Evolutionary conservation across 2,113 vertebrate genomes (phyloP).

Genomic region (Trichomycterus rosablanca): DNA sequence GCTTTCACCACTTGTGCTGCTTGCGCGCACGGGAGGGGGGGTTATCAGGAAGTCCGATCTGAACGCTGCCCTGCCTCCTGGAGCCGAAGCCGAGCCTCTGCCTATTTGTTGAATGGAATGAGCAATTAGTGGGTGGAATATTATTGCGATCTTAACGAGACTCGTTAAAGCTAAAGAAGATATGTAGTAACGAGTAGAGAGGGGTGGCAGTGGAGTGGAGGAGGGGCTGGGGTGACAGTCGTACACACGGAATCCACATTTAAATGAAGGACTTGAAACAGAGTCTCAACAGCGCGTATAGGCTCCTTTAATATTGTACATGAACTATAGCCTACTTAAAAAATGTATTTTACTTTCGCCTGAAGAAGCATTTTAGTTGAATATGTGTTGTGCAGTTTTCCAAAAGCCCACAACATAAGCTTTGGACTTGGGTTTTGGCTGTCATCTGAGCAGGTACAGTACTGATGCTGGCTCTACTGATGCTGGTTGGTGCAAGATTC

Average conservation of each 20-base stretch:
- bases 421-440: no score
- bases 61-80: constrained; percentile 82
- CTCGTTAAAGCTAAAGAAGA: constrained; percentile 80
- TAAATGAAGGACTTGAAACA: constrained; percentile 72
- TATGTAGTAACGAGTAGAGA: constrained; percentile 69
- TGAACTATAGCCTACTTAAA: no score
- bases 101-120: constrained; percentile 87
- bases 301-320: no score
- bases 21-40: constrained; percentile 67
- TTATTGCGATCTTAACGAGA: constrained; percentile 87
- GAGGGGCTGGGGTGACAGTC: constrained; percentile 69
- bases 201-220: constrained; percentile 53
- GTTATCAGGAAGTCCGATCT: constrained; percentile 86
- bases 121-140: constrained; percentile 89
- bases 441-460: constrained; percentile 57
- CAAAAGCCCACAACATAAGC: constrained; percentile 31
- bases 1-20: constrained; percentile 92
- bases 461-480: no score
- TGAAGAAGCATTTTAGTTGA: no score
- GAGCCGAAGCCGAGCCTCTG: constrained; percentile 77
- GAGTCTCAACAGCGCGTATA: constrained; percentile 73
- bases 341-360: no score
- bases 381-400: no score
- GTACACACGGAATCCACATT: constrained; percentile 73
- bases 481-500: no score